Evolutionary conservation across 1,140 invertebrate species (phyloP).

Genomic region (Littorina saxatilis): DNA sequence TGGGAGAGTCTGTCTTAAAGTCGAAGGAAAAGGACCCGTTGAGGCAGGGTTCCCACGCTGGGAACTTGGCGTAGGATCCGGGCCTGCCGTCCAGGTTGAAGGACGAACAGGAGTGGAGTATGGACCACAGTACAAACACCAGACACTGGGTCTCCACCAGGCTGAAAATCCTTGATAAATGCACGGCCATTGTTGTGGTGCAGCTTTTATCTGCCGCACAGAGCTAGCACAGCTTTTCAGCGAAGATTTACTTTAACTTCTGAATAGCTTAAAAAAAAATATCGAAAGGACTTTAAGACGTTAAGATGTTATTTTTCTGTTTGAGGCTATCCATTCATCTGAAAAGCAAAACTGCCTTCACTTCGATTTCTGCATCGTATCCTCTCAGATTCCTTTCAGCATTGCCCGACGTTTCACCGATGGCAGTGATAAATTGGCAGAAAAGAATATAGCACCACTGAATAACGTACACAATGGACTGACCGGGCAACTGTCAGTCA

Average conservation of each 20-base stretch:
- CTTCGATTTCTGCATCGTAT: no score
- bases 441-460: no score
- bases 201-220: not conserved
- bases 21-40: conserved; percentile 90
- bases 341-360: no score
- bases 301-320: conserved; percentile 10
- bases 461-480: no score
- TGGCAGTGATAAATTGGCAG: no score
- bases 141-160: not conserved
- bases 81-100: conserved; percentile 82
- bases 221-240: not conserved
- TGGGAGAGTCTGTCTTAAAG: conserved; percentile 92
- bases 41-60: conserved; percentile 93
- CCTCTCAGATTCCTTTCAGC: no score
- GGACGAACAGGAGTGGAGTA: conserved; percentile 27
- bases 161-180: not conserved
- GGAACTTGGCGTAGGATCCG: conserved; percentile 91
- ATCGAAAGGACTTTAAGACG: not conserved
- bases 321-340: conserved; percentile 17
- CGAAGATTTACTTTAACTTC: not conserved
- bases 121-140: conserved; percentile 4
- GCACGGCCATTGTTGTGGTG: not conserved
- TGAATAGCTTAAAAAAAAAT: not conserved
- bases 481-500: no score
- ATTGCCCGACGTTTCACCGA: no score